Evolutionary conservation across 2,113 vertebrate genomes (phyloP).

Genomic region (Eira barbara): DNA sequence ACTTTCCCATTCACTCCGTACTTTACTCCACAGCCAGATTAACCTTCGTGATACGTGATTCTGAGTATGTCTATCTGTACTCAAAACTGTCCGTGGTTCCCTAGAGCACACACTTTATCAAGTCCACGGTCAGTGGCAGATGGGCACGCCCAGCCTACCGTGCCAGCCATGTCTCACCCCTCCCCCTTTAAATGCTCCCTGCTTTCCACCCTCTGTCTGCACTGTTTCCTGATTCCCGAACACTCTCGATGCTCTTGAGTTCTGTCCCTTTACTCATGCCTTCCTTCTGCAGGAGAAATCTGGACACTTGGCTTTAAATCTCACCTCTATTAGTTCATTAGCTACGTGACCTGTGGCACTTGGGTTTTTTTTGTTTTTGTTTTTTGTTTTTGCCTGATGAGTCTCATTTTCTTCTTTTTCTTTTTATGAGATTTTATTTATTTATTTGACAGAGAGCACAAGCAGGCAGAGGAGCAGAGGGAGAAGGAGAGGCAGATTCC

Average conservation of each 20-base stretch:
- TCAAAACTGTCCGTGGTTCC: background rate
- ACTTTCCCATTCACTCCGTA: background rate
- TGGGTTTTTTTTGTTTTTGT: background rate
- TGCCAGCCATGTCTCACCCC: background rate
- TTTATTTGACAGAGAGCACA: no score
- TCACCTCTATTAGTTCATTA: background rate
- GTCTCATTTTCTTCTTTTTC: background rate
- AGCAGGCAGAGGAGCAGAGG: no score
- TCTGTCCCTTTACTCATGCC: background rate
- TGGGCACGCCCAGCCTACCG: no score
- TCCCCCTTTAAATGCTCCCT: background rate
- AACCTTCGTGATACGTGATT: background rate
- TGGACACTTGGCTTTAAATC: background rate
- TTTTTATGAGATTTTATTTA: no score
- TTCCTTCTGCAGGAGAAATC: background rate
- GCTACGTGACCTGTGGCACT: background rate
- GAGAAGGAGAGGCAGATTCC: no score
- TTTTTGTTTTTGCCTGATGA: background rate
- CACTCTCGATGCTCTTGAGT: background rate
- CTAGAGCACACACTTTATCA: background rate
- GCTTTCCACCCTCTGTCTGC: background rate
- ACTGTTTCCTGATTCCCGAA: background rate
- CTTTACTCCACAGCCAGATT: background rate
- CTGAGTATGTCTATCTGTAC: background rate
- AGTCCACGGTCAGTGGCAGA: background rate